phyloP scores from a whole-genome alignment of 2,888 invertebrate genomes.

The Operophtera brumata region DNA sequence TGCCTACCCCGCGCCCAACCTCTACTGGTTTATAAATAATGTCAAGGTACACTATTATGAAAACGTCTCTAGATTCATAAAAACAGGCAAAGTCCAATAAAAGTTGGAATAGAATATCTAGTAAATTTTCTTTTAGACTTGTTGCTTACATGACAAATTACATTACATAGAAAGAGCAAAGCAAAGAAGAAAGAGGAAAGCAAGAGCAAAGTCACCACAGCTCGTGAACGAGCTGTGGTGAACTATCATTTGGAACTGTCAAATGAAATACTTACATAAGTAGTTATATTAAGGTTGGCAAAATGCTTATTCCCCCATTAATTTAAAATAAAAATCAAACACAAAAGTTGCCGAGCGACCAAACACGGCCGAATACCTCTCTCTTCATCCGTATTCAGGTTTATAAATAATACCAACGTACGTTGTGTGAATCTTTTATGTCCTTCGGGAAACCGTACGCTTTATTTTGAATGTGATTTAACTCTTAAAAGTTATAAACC shows the following conservation, averaged over 20 bases:
- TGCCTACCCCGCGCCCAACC: slow-evolving; percentile 86
- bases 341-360: no score
- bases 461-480: not conserved
- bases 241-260: no score
- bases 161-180: no score
- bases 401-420: not conserved
- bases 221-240: no score
- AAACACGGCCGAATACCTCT: not conserved
- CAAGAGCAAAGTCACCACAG: no score
- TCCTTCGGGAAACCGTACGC: not conserved
- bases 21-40: slow-evolving; percentile 89
- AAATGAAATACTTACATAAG: no score
- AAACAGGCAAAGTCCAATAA: not conserved
- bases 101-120: no score
- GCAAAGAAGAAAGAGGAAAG: no score
- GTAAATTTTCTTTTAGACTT: no score
- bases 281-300: no score
- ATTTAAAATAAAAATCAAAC: no score
- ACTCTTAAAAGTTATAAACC: not conserved
- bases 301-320: no score
- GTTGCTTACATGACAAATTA: not conserved
- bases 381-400: not conserved
- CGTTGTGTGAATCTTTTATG: not conserved
- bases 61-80: not conserved
- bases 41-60: slow-evolving; percentile 78